Conservation (phyloP, 2,797 vertebrate species). For the Pelobates cultripes region DNA sequence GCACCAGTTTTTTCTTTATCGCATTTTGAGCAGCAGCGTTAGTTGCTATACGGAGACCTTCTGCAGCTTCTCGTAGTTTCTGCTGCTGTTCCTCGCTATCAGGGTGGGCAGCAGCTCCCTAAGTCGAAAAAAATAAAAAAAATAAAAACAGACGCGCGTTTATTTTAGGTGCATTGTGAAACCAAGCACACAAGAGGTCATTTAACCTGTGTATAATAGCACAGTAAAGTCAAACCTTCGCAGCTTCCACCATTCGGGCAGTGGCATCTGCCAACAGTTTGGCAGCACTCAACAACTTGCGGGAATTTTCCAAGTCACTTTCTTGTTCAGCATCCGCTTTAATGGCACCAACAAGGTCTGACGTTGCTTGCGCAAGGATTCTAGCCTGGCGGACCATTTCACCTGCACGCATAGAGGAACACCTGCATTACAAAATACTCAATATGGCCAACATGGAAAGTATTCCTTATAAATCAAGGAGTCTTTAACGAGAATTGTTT, state of each 20-base stretch:
- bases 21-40: conserved; percentile 95
- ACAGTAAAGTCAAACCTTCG: conserved; percentile 79
- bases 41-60: conserved; percentile 95
- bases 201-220: no score
- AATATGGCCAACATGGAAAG: no score
- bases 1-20: conserved; percentile 96
- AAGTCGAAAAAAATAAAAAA: background rate
- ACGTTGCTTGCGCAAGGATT: conserved; percentile 95
- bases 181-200: no score
- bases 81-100: conserved; percentile 98
- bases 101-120: conserved; percentile 95
- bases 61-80: conserved; percentile 90
- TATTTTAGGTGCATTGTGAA: no score
- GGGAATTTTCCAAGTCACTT: conserved; percentile 92
- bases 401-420: conserved; percentile 68
- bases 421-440: background rate
- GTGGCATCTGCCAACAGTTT: conserved; percentile 96
- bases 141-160: no score
- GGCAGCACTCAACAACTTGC: conserved; percentile 92
- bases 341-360: conserved; percentile 95
- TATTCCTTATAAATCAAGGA: no score
- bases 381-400: conserved; percentile 99
- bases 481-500: no score
- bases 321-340: conserved; percentile 96
- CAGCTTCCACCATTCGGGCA: conserved; percentile 97